Evolutionary conservation across 2,113 vertebrate species (phyloP), one percentile per base, ranked within the genome.

Genomic region (Alligator sinensis): DNA sequence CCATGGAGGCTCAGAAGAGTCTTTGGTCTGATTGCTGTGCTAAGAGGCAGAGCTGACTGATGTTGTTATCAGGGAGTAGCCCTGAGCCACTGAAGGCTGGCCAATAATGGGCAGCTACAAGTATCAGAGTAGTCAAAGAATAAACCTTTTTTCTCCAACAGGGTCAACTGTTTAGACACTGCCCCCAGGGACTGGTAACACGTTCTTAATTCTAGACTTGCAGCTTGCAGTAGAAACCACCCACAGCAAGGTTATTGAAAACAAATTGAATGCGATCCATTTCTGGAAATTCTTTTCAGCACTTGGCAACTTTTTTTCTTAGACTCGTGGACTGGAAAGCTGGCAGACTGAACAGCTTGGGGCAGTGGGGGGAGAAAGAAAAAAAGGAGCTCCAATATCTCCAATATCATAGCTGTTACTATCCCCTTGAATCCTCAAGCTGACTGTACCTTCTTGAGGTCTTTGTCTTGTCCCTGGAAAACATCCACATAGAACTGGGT

Each of bases 201-300:
- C 86, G 96, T 89, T 92, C n/a, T 91, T 38, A 60, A 63, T 93
- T 96, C 94, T 88, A 94, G 83, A 93, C 47, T 95, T 88, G 72
- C 12, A 76, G 6, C 77, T 93, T 89, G 63, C 68, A 91, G 94
- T 90, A 94, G 96, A 96, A 97, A 88, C 94, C 96, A 94, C 92
- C 94, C 0, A 97, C 84, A 88, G 91, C 86, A 85, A 86, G 82
- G 87, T 95, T 88, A 79, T 80, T 96, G 86, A 94, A 96, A 96
- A 96, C 92, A 96, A 95, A 96, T 95, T 80, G 94, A 90, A 97
- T 96, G 94, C 91, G 93, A 95, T 86, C 57, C 86, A 93, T 94
- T 94, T 97, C 95, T 95, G 92, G 95, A 96, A 95, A 96, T 91
- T 91, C 89, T 92, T 95, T 94, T 96, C 70, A 96, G 91, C 63